Conservation (phyloP, 2,888 invertebrate genomes). For the Philaethria dido region DNA sequence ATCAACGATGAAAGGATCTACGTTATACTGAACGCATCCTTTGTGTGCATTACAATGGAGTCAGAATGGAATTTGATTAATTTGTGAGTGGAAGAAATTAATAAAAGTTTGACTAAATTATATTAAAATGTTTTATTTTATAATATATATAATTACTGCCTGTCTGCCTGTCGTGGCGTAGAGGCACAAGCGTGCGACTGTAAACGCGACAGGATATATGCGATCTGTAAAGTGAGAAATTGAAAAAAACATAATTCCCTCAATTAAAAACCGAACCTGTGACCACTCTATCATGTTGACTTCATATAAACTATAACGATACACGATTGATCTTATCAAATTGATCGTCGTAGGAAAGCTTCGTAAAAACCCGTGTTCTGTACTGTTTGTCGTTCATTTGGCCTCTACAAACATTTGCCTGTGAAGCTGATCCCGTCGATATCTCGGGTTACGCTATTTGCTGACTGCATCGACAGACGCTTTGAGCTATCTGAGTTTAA, state of each 20-base stretch:
- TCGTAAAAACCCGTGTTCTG: not conserved
- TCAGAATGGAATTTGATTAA: constrained; percentile 39
- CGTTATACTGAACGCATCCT: constrained; percentile 46
- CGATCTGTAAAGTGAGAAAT: no score
- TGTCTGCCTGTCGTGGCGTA: no score
- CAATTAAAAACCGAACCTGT: no score
- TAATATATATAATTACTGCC: not conserved
- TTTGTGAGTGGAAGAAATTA: constrained; percentile 37
- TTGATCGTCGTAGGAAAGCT: constrained; percentile 7
- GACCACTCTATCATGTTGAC: no score
- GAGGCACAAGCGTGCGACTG: no score
- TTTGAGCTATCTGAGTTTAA: constrained; percentile 19
- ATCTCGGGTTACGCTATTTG: constrained; percentile 35
- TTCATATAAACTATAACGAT: no score
- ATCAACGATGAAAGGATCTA: constrained; percentile 46
- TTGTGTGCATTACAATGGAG: constrained; percentile 45
- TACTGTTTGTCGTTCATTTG: constrained; percentile 40
- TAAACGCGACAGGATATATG: no score
- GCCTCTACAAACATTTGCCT: constrained; percentile 39
- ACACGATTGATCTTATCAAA: not conserved
- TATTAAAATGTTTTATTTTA: constrained; percentile 9
- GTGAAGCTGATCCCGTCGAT: constrained; percentile 37
- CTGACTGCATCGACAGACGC: constrained; percentile 25
- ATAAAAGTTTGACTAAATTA: constrained; percentile 33
- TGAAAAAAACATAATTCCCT: no score